These are phyloP conservation scores for Cosmia pyralina DNA, from an alignment of 2,888 invertebrate species.

Conservation along the genomic window DNA sequence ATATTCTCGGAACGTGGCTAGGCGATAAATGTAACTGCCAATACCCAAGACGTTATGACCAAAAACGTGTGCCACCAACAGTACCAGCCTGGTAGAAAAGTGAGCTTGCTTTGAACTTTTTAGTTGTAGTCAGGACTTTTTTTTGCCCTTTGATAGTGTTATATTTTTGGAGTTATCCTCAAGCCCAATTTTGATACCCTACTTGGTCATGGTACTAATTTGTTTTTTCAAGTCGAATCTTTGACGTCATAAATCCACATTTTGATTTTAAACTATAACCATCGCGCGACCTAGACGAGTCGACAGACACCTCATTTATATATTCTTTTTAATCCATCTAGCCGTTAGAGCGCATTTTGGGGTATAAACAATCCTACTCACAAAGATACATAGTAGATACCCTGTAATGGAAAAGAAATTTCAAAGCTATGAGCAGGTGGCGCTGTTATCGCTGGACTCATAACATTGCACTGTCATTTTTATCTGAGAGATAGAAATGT, in stretches of 20 bases:
- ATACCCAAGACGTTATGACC: not conserved
- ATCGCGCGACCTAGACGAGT: not conserved
- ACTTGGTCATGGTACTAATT: too few relatives aligned
- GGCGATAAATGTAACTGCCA: not conserved
- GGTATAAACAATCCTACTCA: not conserved
- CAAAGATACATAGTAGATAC: not conserved
- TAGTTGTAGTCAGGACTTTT: not conserved
- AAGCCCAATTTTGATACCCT: too few relatives aligned
- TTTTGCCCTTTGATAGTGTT: not conserved
- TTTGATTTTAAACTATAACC: not conserved
- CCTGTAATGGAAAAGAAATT: too few relatives aligned
- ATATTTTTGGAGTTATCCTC: too few relatives aligned
- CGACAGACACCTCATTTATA: not conserved
- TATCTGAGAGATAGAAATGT: too few relatives aligned
- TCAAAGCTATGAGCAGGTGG: too few relatives aligned
- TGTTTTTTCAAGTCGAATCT: not conserved
- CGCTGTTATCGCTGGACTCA: too few relatives aligned
- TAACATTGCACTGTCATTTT: too few relatives aligned
- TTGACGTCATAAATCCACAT: not conserved
- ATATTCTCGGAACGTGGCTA: not conserved
- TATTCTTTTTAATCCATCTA: not conserved
- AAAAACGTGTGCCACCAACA: not conserved
- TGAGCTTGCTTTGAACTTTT: not conserved
- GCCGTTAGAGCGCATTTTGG: too few relatives aligned
- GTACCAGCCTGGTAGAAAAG: not conserved